A percentile compares a stretch with the other conserved stretches of the same genome.
These are phyloP conservation scores for Sternarchorhynchus goeldii DNA, from an alignment of 2,797 vertebrate species.

Conservation along the genomic window DNA sequence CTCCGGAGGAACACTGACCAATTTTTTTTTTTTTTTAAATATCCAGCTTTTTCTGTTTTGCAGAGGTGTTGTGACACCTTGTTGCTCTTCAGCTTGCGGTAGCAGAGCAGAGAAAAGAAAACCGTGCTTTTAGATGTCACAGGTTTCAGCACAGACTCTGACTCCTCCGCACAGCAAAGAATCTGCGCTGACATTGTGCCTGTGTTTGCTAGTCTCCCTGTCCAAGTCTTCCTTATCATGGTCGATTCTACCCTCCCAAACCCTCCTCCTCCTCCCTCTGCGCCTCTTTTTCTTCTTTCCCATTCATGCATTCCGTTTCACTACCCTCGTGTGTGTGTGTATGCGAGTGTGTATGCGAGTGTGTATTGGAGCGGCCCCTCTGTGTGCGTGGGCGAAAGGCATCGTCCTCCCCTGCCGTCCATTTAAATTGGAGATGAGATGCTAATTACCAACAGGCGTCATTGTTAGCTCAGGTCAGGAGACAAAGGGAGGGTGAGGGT, in stretches of 20 bases:
- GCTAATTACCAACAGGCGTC: conserved; percentile 59
- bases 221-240: conserved; percentile 20
- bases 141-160: conserved; percentile 28
- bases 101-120: not conserved
- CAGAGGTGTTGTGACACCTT: conserved; percentile 4
- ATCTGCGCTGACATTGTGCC: conserved; percentile 41
- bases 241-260: conserved; percentile 26
- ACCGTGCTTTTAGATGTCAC: conserved; percentile 23
- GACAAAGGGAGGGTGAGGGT: conserved; percentile 20
- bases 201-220: conserved; percentile 46
- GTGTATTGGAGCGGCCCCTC: not conserved
- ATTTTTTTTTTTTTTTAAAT: conserved; percentile 4
- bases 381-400: conserved; percentile 39
- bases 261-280: conserved; percentile 18
- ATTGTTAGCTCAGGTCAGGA: conserved; percentile 56
- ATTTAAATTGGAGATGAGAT: conserved; percentile 62
- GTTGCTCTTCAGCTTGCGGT: conserved; percentile 16
- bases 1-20: not conserved
- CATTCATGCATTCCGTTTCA: conserved; percentile 38
- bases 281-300: conserved; percentile 32
- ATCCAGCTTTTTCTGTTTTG: conserved; percentile 7
- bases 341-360: conserved; percentile 32
- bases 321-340: conserved; percentile 48
- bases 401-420: conserved; percentile 46
- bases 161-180: conserved; percentile 30